These are phyloP conservation scores for Hyaena hyaena DNA, from an alignment of 2,113 vertebrate species.

Conservation along the genomic window DNA sequence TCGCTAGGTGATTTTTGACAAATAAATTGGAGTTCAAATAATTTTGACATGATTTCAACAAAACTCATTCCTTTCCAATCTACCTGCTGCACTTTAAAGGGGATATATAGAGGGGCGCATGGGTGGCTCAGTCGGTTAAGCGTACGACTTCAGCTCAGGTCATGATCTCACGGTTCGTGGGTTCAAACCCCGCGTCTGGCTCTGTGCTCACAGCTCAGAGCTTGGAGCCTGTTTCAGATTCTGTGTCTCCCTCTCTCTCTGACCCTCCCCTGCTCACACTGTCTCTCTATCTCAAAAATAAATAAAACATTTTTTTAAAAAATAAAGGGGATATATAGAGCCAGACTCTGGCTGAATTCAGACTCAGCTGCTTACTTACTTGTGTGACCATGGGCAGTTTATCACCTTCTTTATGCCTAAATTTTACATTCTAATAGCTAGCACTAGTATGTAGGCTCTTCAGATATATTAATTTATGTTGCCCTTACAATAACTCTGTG, in stretches of 20 bases:
- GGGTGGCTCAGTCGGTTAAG: too few species aligned
- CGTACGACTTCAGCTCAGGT: too few species aligned
- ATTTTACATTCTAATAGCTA: not conserved
- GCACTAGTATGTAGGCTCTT: not conserved
- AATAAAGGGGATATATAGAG: not conserved
- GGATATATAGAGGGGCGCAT: not conserved
- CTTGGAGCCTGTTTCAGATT: too few species aligned
- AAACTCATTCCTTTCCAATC: not conserved
- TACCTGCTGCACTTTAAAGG: not conserved
- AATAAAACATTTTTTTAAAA: too few species aligned
- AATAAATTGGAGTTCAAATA: not conserved
- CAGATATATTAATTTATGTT: not conserved
- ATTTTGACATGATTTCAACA: not conserved
- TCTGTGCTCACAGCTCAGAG: too few species aligned
- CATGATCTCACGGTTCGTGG: too few species aligned
- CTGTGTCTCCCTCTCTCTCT: too few species aligned
- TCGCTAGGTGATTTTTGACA: not conserved
- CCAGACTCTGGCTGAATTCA: not conserved
- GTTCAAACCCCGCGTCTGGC: too few species aligned
- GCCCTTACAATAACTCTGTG: not conserved
- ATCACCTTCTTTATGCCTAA: not conserved
- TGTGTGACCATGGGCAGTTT: not conserved
- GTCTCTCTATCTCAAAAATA: too few species aligned
- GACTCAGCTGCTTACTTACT: not conserved
- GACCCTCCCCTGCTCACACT: too few species aligned